Conservation (phyloP, 2,888 invertebrate genomes). For the Limnephilus auricula region DNA sequence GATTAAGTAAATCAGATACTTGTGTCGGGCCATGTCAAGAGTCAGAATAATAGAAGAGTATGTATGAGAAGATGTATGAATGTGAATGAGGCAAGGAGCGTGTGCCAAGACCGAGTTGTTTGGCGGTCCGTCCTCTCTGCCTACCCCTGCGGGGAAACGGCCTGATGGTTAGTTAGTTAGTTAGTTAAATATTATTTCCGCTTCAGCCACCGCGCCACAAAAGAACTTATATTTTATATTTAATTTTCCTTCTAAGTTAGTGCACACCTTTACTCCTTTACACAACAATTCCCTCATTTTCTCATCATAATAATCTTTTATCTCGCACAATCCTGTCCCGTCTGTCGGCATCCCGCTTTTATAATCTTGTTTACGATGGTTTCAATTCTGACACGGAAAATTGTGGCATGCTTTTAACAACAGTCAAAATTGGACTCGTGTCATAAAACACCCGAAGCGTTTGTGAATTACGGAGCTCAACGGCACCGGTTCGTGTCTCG, state of each 20-base stretch:
- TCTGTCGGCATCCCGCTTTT: neutral
- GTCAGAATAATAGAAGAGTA: too few species aligned
- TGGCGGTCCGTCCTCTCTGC: too few species aligned
- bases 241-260: neutral
- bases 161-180: too few species aligned
- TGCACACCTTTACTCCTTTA: neutral
- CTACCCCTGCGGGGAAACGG: too few species aligned
- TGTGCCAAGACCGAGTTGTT: too few species aligned
- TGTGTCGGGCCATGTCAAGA: too few species aligned
- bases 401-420: neutral
- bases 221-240: neutral
- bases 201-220: neutral
- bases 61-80: too few species aligned
- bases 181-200: too few species aligned
- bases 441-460: conserved; percentile 22
- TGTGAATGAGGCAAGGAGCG: too few species aligned
- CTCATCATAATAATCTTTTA: neutral
- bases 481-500: neutral
- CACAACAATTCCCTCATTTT: neutral
- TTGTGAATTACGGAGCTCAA: neutral
- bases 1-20: too few species aligned
- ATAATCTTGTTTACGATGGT: neutral
- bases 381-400: conserved; percentile 2
- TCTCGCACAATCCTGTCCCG: neutral
- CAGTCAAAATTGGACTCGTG: neutral